A percentile compares a stretch with the other conserved stretches of the same genome.
Conservation (phyloP, 2,113 vertebrate genomes). For the Ancistrus triradiatus region DNA sequence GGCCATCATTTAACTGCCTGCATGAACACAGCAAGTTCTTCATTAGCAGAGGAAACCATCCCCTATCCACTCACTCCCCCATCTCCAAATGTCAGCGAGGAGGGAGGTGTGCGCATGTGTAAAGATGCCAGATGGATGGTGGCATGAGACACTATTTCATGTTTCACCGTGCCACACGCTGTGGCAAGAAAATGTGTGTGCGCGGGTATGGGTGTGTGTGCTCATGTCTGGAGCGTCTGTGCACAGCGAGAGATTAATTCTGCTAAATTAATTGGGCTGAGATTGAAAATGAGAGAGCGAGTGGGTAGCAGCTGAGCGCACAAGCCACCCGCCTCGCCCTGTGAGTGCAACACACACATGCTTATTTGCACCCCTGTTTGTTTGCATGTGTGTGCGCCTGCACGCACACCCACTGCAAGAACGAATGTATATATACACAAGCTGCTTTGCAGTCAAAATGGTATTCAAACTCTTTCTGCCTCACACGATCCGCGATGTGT, state of each 20-base stretch:
- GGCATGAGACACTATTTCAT: conserved; percentile 69
- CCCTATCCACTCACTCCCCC: conserved; percentile 38
- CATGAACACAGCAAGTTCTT: conserved; percentile 46
- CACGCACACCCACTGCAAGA: conserved; percentile 7
- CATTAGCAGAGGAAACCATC: conserved; percentile 51
- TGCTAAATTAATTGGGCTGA: conserved; percentile 57
- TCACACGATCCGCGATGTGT: conserved; percentile 16
- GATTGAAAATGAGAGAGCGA: conserved; percentile 55
- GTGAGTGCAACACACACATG: conserved; percentile 33
- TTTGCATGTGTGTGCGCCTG: conserved; percentile 30
- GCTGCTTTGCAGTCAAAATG: conserved; percentile 35
- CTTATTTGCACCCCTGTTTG: conserved; percentile 46
- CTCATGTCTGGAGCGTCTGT: conserved; percentile 42
- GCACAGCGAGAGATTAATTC: conserved; percentile 54
- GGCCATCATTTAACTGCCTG: conserved; percentile 37
- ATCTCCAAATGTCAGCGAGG: conserved; percentile 49
- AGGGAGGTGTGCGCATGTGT: conserved; percentile 40
- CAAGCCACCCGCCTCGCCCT: conserved; percentile 40
- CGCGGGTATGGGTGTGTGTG: conserved; percentile 34
- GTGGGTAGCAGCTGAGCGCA: conserved; percentile 49
- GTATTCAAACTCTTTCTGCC: conserved; percentile 26
- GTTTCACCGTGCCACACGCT: conserved; percentile 65
- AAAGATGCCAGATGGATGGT: conserved; percentile 64
- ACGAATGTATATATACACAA: conserved; percentile 38
- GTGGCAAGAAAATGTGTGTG: conserved; percentile 22